Evolutionary conservation across 2,797 vertebrate genomes (phyloP).

Genomic region (Lutjanus argentimaculatus): DNA sequence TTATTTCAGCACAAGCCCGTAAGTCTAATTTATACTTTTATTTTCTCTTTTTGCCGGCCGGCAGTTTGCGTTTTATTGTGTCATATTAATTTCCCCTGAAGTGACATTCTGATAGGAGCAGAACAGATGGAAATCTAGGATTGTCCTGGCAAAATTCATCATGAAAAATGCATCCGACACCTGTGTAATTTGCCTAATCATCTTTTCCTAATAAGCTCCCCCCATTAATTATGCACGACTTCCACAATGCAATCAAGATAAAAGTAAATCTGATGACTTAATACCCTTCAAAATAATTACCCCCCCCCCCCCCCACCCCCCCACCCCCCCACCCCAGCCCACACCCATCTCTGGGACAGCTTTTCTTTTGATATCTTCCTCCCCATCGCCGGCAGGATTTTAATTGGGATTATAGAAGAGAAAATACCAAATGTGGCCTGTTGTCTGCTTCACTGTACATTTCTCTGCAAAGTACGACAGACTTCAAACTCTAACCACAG

Average conservation of each 20-base stretch:
- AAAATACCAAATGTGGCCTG: constrained; percentile 51
- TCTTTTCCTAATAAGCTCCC: constrained; percentile 98
- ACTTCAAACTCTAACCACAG: neutral
- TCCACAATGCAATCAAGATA: constrained; percentile 99
- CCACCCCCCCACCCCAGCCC: constrained; percentile 7
- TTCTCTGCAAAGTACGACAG: constrained; percentile 2
- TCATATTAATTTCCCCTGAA: constrained; percentile 92
- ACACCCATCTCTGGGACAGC: constrained; percentile 81
- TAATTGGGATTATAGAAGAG: constrained; percentile 87
- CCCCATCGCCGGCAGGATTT: constrained; percentile 85
- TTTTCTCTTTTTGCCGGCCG: constrained; percentile 81
- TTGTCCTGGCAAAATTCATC: constrained; percentile 98
- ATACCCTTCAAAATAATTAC: constrained; percentile 99
- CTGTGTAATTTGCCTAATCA: constrained; percentile 99
- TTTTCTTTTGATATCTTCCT: constrained; percentile 84
- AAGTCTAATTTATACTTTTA: constrained; percentile 73
- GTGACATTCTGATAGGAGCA: constrained; percentile 95
- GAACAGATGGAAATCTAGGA: constrained; percentile 98
- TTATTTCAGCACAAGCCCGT: constrained; percentile 71
- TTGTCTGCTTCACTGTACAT: constrained; percentile 1
- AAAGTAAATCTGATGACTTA: constrained; percentile 99
- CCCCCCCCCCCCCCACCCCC: constrained; percentile 19
- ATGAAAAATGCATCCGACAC: constrained; percentile 99
- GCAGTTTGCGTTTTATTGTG: constrained; percentile 85
- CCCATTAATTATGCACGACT: constrained; percentile 99